Percentiles rank a stretch among this genome's conserved stretches.
phyloP scores from a whole-genome alignment of 2,113 vertebrate species.

The Lycaon pictus region DNA sequence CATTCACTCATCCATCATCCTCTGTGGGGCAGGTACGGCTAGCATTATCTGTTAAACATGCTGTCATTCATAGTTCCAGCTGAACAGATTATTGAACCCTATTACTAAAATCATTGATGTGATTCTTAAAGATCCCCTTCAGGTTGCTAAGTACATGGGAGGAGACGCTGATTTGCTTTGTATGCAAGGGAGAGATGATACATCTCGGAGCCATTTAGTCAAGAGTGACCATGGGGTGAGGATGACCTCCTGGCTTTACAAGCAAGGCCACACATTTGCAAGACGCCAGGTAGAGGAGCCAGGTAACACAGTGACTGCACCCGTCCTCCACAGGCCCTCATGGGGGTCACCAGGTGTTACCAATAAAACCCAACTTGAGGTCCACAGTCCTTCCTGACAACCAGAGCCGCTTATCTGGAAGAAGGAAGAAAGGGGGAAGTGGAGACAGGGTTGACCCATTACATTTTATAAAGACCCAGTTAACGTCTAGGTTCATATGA shows the following conservation, averaged over 20 bases:
- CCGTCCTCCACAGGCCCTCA: background rate
- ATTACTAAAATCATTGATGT: constrained; percentile 28
- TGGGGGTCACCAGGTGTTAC: background rate
- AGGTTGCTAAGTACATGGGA: background rate
- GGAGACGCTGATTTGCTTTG: background rate
- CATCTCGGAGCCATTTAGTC: background rate
- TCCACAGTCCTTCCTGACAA: background rate
- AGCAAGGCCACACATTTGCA: background rate
- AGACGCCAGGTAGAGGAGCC: background rate
- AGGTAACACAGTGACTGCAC: background rate
- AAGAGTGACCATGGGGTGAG: background rate
- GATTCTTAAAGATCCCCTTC: background rate
- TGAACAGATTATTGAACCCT: constrained; percentile 28
- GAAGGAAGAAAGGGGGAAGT: background rate
- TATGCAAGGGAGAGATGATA: background rate
- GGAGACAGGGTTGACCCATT: background rate
- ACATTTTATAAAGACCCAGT: background rate
- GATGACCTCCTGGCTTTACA: background rate
- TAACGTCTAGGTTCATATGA: background rate
- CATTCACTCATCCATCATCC: background rate
- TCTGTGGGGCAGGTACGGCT: background rate
- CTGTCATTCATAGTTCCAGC: background rate
- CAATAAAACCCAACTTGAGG: background rate
- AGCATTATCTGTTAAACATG: background rate
- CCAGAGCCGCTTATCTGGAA: background rate